These are phyloP conservation scores for Apocrypta bakeri DNA, from an alignment of 1,140 invertebrate genomes.

Conservation along the genomic window DNA sequence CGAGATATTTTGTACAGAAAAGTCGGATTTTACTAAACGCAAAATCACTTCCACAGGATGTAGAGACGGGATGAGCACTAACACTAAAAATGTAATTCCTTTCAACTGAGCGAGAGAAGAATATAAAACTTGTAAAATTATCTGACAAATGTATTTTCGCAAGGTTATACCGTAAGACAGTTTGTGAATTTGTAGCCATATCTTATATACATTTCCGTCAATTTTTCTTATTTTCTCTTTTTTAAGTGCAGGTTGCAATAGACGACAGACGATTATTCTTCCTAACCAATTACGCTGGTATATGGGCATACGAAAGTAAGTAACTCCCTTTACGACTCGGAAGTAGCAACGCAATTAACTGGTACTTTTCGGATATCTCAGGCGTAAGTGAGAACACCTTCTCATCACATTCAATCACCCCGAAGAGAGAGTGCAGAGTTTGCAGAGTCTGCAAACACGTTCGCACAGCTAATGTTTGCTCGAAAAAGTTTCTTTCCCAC, in stretches of 20 bases:
- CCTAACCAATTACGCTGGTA: background rate
- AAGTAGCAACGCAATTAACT: background rate
- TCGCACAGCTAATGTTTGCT: too few relatives aligned
- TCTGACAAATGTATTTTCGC: background rate
- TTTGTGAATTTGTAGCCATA: background rate
- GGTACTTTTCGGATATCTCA: background rate
- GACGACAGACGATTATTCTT: background rate
- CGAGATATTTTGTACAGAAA: background rate
- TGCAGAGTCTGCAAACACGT: too few relatives aligned
- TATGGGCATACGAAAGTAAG: background rate
- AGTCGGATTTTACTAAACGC: background rate
- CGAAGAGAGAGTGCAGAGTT: background rate
- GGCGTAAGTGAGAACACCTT: background rate
- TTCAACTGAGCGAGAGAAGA: background rate
- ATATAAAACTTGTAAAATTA: background rate
- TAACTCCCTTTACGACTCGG: background rate
- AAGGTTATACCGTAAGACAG: background rate
- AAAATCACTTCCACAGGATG: background rate
- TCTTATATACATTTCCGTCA: background rate
- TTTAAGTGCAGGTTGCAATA: background rate
- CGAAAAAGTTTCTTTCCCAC: constrained; percentile 6
- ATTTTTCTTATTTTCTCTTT: background rate
- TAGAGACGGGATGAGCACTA: background rate
- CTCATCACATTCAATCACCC: background rate
- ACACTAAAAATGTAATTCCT: background rate